Conservation (phyloP, 2,113 vertebrate genomes). For the Megaceryle torquata region DNA sequence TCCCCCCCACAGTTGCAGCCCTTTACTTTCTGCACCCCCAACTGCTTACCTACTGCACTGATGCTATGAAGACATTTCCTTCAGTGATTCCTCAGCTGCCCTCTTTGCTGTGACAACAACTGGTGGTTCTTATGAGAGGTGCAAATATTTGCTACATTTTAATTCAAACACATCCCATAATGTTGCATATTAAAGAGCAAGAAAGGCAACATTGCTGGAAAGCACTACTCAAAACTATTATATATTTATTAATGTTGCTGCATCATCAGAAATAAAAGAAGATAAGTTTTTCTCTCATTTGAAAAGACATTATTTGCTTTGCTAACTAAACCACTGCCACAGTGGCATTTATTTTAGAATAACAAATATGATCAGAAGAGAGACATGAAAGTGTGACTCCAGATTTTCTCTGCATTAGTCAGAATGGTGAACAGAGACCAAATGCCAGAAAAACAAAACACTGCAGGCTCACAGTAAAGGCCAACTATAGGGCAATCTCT, state of each 20-base stretch:
- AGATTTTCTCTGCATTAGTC: slow-evolving; percentile 7
- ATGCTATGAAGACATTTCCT: background rate
- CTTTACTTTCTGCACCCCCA: too few relatives aligned
- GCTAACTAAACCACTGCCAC: background rate
- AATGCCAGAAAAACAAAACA: background rate
- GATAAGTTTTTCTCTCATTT: background rate
- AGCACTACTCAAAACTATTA: background rate
- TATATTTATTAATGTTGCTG: background rate
- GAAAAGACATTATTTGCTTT: background rate
- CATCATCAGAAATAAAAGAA: background rate
- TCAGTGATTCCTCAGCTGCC: background rate
- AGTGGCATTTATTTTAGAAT: background rate
- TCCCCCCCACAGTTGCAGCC: too few relatives aligned
- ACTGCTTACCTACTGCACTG: background rate
- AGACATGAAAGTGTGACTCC: background rate
- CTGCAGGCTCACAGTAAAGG: background rate
- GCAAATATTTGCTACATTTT: background rate
- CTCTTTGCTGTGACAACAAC: background rate
- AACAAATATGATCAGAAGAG: background rate
- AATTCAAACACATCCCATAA: background rate
- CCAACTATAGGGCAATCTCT: background rate
- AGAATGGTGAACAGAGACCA: background rate
- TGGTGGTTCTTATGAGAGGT: background rate
- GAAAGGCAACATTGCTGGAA: background rate
- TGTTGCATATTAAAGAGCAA: background rate